Evolutionary conservation across 2,888 invertebrate genomes (phyloP), one percentile per base, ranked within the genome.

Genomic region (Allygus modestus): DNA sequence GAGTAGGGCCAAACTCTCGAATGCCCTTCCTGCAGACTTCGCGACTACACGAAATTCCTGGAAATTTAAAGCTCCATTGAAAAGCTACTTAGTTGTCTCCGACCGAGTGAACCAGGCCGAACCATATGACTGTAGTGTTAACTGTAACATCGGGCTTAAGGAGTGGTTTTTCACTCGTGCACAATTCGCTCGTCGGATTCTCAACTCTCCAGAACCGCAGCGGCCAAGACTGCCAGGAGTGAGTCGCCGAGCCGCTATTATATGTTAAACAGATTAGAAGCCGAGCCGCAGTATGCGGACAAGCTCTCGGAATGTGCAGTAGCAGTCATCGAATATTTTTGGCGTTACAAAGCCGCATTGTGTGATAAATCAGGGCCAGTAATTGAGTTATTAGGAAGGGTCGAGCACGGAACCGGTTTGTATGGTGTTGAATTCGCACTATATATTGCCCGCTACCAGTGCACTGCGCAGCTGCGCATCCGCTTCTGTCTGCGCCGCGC

Each of bases 361-460:
- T 73, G 31, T 73, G 73, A 73, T 73, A 73, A 73, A 73, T 73
- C 73, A 73, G 43, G 17, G 73, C 4, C 31, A 37, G 73, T 73
- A 73, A 73, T 73, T 73, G 73, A 73, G 73, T 73, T 73, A 73
- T 73, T 73, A 73, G 43, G 73, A 73, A 37, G 73, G 73, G 31
- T 23, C 33, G 71, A 37, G 65, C 65, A 26, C 37, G 20, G 37
- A 43, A 73, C 73, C 73, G 73, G 73, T 73, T 43, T 4, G 37
- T 43, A 17, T 58, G 23, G 58, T 58, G 58, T 58, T 23, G 58
- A 23, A 23, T 58, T 58, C 58, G 2, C 58, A 58, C 23, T 58
- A 23, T 23, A 23, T 23, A 23, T 69, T 33, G 69, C 31, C 69
- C 69, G 33, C 7, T 31, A 31, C 33, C 69, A 9, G 31, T n/a